phyloP scores from a whole-genome alignment of 2,113 vertebrate genomes.

The Hypomesus transpacificus region DNA sequence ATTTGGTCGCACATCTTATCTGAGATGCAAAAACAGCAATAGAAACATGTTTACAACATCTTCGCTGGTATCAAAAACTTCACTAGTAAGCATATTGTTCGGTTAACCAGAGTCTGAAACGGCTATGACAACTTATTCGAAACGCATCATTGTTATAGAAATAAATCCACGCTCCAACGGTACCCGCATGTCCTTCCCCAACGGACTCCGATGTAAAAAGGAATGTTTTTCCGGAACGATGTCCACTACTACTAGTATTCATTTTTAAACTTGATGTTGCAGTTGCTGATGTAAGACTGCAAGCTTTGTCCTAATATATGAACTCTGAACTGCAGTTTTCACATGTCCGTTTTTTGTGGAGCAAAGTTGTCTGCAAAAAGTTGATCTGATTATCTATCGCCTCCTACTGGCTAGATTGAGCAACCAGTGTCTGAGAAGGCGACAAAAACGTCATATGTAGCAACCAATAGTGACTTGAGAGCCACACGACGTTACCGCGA shows the following conservation, averaged over 20 bases:
- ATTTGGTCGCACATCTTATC: constrained; percentile 76
- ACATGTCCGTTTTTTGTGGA: no score
- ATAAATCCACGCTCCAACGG: not conserved
- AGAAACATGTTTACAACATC: not conserved
- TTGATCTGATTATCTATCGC: not conserved
- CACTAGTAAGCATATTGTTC: not conserved
- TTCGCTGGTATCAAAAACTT: not conserved
- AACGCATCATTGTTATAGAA: not conserved
- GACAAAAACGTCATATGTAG: no score
- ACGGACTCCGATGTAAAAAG: constrained; percentile 75
- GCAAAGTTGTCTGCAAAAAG: not conserved
- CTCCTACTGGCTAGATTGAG: not conserved
- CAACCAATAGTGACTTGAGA: no score
- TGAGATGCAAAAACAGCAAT: constrained; percentile 24
- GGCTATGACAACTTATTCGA: no score
- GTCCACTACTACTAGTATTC: constrained; percentile 12
- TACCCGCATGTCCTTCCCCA: constrained; percentile 72
- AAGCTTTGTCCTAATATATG: no score
- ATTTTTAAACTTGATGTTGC: not conserved
- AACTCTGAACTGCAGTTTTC: no score
- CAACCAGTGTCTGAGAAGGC: not conserved
- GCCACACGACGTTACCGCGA: no score
- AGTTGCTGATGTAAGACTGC: not conserved
- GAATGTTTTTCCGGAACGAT: constrained; percentile 64
- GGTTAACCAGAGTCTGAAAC: no score